Base-by-base conservation (phyloP, 2,113 vertebrate genomes). In the Oreotragus oreotragus region DNA sequence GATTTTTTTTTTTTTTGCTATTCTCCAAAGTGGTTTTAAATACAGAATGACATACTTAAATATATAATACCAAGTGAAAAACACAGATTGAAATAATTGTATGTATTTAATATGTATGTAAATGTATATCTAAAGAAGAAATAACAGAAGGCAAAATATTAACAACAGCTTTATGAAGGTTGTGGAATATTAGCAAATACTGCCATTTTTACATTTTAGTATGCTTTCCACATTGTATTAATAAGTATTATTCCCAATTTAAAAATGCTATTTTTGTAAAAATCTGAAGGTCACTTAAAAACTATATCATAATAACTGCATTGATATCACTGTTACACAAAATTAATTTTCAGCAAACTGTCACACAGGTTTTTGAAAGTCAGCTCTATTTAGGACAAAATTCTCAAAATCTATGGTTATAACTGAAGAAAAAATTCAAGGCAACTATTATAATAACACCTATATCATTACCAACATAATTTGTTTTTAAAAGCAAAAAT, bases 401-500 rank as follows among this genome's bases (percentile, higher is more conserved):
- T 51, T 57, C 23, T 87, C 33, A 73, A 73, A 90, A 66, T 57
- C n/a, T 80, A 80, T 83, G 16, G 36, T 53, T 85, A 0, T 39
- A 88, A 28, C 9, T 84, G 13, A n/a, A 81, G 49, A 53, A 51
- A 84, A 92, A 85, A 47, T 43, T 84, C 30, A 94, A 94, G 76
- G 62, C 36, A 91, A 93, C 21, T 62, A 53, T 45, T 49, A 66
- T 13, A 83, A 47, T 47, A 91, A 80, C n/a, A 55, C 39, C 19
- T 84, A 47, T 47, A 23, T 76, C 19, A 51, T 84, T 77, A 88
- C 25, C 64, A 57, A 91, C 64, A 9, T 88, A 84, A 76, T 83
- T 88, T 92, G 27, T 60, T 93, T 89, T 62, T 86, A 91, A 91
- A 96, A 88, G 55, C 43, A 94, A 91, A 94, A 94, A 84, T 55